phyloP scores from a whole-genome alignment of 2,113 vertebrate genomes.

The Lepus timidus region DNA sequence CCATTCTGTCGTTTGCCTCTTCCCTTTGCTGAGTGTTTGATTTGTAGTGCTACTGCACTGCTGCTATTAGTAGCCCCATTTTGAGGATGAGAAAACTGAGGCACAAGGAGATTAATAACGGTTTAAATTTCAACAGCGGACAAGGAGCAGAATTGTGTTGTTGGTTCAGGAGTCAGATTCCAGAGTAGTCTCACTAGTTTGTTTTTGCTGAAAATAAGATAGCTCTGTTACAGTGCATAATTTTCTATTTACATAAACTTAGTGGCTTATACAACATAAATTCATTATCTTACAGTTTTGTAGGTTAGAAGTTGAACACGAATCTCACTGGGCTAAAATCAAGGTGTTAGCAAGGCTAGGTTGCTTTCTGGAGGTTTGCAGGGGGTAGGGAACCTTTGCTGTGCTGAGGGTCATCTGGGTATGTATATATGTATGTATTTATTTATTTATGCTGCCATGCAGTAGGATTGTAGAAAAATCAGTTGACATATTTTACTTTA shows the following conservation, averaged over 20 bases:
- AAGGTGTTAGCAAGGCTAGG: neutral
- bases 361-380: neutral
- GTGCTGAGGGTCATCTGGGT: too few species aligned
- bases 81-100: constrained; percentile 6
- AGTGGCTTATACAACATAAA: neutral
- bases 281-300: neutral
- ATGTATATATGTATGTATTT: too few species aligned
- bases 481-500: too few species aligned
- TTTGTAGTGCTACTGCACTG: too few species aligned
- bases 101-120: neutral
- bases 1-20: too few species aligned
- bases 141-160: neutral
- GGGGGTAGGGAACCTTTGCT: too few species aligned
- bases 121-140: neutral
- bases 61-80: neutral
- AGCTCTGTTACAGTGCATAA: neutral
- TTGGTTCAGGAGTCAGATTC: neutral
- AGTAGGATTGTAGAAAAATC: too few species aligned
- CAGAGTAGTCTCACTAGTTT: neutral
- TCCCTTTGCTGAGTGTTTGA: too few species aligned
- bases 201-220: neutral
- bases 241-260: neutral
- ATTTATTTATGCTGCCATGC: too few species aligned
- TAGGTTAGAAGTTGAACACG: neutral
- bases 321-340: neutral